Percentiles rank a stretch among this genome's conserved stretches.
Conservation (phyloP, 2,888 invertebrate genomes). For the Drosophila siamana region DNA sequence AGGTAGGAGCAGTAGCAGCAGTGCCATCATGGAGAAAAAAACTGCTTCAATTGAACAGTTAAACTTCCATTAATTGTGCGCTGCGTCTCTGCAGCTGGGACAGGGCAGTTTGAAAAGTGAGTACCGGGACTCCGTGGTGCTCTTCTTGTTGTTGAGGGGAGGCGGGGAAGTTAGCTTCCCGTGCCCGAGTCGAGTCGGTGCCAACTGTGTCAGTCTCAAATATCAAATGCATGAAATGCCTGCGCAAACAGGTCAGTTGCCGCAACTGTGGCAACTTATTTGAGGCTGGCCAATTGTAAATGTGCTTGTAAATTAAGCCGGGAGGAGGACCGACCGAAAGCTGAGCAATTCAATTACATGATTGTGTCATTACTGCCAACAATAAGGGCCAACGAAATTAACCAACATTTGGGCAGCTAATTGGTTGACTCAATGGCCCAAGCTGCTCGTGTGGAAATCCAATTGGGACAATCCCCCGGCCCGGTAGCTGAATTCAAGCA, state of each 20-base stretch:
- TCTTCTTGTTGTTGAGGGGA: background rate
- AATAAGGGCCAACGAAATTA: constrained; percentile 65
- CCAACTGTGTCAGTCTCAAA: constrained; percentile 70
- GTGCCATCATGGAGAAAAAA: constrained; percentile 28
- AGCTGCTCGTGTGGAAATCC: constrained; percentile 76
- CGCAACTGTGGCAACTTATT: constrained; percentile 59
- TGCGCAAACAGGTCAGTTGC: constrained; percentile 70
- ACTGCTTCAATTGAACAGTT: constrained; percentile 82
- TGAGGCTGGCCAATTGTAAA: constrained; percentile 49
- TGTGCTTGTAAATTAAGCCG: constrained; percentile 14
- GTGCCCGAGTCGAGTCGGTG: background rate
- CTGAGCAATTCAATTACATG: constrained; percentile 74
- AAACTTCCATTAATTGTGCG: constrained; percentile 83
- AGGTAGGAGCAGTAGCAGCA: constrained; percentile 28
- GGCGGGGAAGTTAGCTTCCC: constrained; percentile 5
- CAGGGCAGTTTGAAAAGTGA: constrained; percentile 1
- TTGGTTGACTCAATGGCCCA: constrained; percentile 74
- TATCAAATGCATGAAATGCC: constrained; percentile 73
- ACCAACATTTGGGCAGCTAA: constrained; percentile 80
- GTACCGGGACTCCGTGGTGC: constrained; percentile 5
- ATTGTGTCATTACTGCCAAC: constrained; percentile 73
- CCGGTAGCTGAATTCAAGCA: constrained; percentile 62
- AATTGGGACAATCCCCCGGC: constrained; percentile 31
- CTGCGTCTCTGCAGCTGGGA: constrained; percentile 56
- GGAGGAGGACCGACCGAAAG: background rate